Conservation (phyloP, 2,113 vertebrate species). For the Clarias magur region DNA sequence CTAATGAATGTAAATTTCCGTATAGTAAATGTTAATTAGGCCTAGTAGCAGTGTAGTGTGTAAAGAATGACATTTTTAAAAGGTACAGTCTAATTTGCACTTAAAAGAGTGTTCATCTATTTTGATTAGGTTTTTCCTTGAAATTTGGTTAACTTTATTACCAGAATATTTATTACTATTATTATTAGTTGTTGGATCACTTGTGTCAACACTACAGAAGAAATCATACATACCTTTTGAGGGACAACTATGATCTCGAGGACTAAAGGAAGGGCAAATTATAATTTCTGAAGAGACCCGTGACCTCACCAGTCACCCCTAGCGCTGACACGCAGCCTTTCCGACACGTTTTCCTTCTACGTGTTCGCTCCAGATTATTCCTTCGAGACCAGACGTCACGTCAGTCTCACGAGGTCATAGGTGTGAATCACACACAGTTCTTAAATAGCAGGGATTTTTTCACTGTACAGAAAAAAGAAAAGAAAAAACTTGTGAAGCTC, state of each 20-base stretch:
- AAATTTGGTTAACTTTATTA: not conserved
- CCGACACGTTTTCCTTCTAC: not conserved
- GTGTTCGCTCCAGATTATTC: not conserved
- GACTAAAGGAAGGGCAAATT: not conserved
- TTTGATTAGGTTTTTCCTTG: not conserved
- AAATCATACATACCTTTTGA: not conserved
- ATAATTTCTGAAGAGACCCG: not conserved
- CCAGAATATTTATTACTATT: not conserved
- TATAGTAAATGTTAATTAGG: not conserved
- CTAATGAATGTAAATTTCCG: constrained; percentile 5
- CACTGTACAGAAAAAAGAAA: not conserved
- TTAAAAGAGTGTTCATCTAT: not conserved
- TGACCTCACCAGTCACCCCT: not conserved
- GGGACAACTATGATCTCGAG: not conserved
- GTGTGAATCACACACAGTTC: constrained; percentile 1
- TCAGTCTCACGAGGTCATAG: constrained; percentile 9
- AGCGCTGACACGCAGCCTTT: not conserved
- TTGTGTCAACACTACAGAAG: not conserved
- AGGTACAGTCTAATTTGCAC: not conserved
- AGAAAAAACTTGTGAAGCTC: not conserved
- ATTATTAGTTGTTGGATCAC: not conserved
- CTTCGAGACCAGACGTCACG: not conserved
- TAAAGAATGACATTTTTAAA: not conserved
- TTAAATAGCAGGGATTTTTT: not conserved
- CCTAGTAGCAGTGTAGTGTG: not conserved